These are phyloP conservation scores for Sinella curviseta DNA, from an alignment of 1,140 invertebrate species.

Conservation along the genomic window DNA sequence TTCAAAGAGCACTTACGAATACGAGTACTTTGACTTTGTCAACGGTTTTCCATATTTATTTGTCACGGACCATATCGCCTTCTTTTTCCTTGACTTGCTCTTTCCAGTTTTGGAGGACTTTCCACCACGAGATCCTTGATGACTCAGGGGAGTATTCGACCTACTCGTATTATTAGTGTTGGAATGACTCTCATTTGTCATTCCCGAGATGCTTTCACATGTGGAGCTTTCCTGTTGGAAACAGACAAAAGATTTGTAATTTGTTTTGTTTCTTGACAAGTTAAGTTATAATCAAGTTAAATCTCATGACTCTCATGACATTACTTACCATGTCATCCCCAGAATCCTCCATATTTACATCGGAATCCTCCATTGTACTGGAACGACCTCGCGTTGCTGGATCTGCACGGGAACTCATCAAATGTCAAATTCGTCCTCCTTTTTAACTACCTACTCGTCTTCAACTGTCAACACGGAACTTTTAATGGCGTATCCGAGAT, in stretches of 20 bases:
- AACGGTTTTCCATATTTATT: constrained; percentile 17
- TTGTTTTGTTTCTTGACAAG: too few species aligned
- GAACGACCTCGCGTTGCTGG: not conserved
- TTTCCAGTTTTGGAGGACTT: not conserved
- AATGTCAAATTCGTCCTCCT: too few species aligned
- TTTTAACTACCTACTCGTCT: too few species aligned
- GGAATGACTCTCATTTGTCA: not conserved
- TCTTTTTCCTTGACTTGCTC: not conserved
- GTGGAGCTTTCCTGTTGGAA: not conserved
- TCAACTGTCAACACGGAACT: too few species aligned
- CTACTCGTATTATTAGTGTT: constrained; percentile 40
- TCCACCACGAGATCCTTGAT: constrained; percentile 15
- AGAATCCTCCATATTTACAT: constrained; percentile 3
- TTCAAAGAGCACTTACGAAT: constrained; percentile 28
- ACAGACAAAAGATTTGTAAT: not conserved
- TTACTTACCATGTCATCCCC: not conserved
- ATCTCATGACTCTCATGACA: too few species aligned
- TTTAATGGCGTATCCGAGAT: too few species aligned
- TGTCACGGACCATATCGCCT: not conserved
- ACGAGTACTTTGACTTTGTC: constrained; percentile 37
- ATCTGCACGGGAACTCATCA: too few species aligned
- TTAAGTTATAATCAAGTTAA: too few species aligned
- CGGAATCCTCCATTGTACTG: not conserved
- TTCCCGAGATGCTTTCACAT: not conserved
- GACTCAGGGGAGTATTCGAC: constrained; percentile 42